Conservation (phyloP, 2,888 invertebrate genomes). For the Antheraea yamamai region DNA sequence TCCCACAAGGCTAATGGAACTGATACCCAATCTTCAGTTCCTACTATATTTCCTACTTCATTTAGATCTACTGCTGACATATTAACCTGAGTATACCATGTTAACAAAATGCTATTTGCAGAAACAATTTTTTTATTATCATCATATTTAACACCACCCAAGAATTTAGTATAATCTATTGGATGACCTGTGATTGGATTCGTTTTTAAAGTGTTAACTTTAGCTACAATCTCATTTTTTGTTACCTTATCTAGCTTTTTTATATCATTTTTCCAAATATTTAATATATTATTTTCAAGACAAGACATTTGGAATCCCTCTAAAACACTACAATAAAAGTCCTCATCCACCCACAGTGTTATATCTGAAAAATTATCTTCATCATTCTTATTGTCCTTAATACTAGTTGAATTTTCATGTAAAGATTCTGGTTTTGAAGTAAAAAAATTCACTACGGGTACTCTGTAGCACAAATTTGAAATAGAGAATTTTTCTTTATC, state of each 20-base stretch:
- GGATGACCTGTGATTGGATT: constrained; percentile 86
- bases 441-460: constrained; percentile 71
- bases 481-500: constrained; percentile 49
- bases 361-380: constrained; percentile 77
- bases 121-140: constrained; percentile 82
- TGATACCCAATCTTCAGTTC: constrained; percentile 89
- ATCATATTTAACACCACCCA: constrained; percentile 84
- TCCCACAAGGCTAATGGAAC: constrained; percentile 84
- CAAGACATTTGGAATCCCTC: constrained; percentile 84
- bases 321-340: constrained; percentile 84
- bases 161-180: constrained; percentile 82
- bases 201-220: constrained; percentile 81
- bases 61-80: constrained; percentile 85
- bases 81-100: constrained; percentile 86
- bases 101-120: constrained; percentile 84
- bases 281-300: constrained; percentile 84
- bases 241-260: constrained; percentile 78
- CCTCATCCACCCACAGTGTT: constrained; percentile 78
- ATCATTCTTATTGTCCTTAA: constrained; percentile 35
- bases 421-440: constrained; percentile 50
- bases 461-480: constrained; percentile 69
- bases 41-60: constrained; percentile 86
- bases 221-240: constrained; percentile 83
- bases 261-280: constrained; percentile 86
- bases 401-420: constrained; percentile 27